phyloP scores from a whole-genome alignment of 2,888 invertebrate genomes.

The Malthinus seriepunctatus region DNA sequence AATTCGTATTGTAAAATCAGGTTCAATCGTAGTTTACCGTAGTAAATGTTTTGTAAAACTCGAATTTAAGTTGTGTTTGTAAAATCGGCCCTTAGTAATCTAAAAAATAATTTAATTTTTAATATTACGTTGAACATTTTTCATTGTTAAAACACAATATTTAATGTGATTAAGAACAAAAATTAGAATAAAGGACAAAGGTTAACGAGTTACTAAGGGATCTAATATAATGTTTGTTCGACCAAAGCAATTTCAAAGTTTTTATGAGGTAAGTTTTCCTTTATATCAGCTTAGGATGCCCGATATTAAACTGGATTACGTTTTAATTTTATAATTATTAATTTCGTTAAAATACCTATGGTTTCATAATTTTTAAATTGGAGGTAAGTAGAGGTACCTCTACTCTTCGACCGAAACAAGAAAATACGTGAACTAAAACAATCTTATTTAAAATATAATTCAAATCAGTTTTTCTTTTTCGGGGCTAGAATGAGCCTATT shows the following conservation, averaged over 20 bases:
- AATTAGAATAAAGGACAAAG: constrained; percentile 19
- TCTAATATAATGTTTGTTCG: constrained; percentile 25
- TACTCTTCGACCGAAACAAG: no score
- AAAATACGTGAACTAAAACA: no score
- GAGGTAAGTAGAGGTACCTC: background rate
- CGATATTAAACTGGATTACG: constrained; percentile 27
- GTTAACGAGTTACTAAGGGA: constrained; percentile 27
- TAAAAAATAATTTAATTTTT: constrained; percentile 4
- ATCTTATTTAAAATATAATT: no score
- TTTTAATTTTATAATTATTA: constrained; percentile 28
- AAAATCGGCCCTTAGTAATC: no score
- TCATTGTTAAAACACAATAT: constrained; percentile 9
- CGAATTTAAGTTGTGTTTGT: no score
- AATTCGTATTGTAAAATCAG: no score
- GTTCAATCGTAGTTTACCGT: no score
- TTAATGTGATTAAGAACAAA: constrained; percentile 11
- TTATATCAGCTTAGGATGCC: constrained; percentile 26
- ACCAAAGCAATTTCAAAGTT: constrained; percentile 40
- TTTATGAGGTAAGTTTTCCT: constrained; percentile 41
- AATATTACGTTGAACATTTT: constrained; percentile 1
- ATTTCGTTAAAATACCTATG: constrained; percentile 13
- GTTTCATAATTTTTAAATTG: background rate
- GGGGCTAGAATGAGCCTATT: no score
- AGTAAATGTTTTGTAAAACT: no score
- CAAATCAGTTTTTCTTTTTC: no score